These are phyloP conservation scores for Lethrus apterus DNA, from an alignment of 1,140 invertebrate genomes.

Conservation along the genomic window DNA sequence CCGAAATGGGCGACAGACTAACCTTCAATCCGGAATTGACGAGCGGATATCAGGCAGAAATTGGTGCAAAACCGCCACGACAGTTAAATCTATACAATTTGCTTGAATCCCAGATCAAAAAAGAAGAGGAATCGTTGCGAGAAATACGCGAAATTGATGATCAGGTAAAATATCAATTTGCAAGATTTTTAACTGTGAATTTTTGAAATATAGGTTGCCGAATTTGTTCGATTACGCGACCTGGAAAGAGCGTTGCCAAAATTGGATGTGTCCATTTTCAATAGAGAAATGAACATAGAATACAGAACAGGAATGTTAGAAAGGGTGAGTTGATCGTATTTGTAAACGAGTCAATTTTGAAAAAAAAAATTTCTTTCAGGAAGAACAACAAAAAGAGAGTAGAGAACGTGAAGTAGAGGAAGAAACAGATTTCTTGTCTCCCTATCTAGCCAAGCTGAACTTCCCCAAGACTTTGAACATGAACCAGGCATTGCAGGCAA, in stretches of 20 bases:
- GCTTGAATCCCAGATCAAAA: constrained; percentile 44
- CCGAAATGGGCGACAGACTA: constrained; percentile 56
- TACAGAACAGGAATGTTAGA: constrained; percentile 41
- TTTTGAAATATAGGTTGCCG: constrained; percentile 19
- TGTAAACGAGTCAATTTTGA: too few species aligned
- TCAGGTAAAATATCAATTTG: constrained; percentile 30
- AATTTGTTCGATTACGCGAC: constrained; percentile 42
- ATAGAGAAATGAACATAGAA: constrained; percentile 48
- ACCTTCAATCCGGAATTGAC: constrained; percentile 54
- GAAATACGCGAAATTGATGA: constrained; percentile 45
- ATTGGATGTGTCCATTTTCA: constrained; percentile 46
- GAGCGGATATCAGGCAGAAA: constrained; percentile 57
- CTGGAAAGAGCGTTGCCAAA: constrained; percentile 43
- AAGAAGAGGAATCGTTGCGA: constrained; percentile 44
- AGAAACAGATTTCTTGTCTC: constrained; percentile 48
- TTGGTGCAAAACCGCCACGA: constrained; percentile 50
- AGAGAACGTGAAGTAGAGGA: constrained; percentile 32
- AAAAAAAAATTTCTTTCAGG: constrained; percentile 20
- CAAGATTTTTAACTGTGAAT: neutral
- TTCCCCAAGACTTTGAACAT: constrained; percentile 35
- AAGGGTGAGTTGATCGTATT: too few species aligned
- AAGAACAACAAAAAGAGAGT: constrained; percentile 32
- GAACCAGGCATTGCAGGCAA: constrained; percentile 40
- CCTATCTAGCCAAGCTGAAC: constrained; percentile 49
- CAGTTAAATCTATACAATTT: constrained; percentile 53